Conservation (phyloP, 2,113 vertebrate genomes). For the Silurus glanis region DNA sequence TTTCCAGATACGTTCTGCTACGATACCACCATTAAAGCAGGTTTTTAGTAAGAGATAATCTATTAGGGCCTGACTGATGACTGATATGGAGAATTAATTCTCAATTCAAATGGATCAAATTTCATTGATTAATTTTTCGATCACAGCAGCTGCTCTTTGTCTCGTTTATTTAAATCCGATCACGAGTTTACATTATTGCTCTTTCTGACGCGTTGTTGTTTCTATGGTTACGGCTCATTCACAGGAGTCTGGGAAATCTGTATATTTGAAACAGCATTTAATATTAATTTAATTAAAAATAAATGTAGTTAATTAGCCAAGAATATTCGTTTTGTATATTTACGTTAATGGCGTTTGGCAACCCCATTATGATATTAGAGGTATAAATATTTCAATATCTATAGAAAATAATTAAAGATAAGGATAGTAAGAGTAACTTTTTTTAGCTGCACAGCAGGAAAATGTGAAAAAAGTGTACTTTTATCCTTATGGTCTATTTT, state of each 20-base stretch:
- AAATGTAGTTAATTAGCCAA: too few species aligned
- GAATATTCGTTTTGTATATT: too few species aligned
- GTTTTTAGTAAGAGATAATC: not conserved
- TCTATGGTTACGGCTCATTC: not conserved
- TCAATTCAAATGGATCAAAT: too few species aligned
- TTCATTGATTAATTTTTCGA: too few species aligned
- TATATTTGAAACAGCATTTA: too few species aligned
- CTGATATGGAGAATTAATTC: too few species aligned
- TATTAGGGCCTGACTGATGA: slow-evolving; percentile 11
- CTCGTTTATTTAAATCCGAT: not conserved
- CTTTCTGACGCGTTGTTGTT: not conserved
- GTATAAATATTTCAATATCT: too few species aligned
- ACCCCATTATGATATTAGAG: too few species aligned
- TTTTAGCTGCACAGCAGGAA: not conserved
- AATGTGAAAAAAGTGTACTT: not conserved
- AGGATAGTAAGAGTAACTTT: not conserved
- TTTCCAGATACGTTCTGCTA: not conserved
- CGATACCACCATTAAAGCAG: not conserved
- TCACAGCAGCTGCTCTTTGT: too few species aligned
- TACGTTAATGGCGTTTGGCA: too few species aligned
- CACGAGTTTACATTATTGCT: not conserved
- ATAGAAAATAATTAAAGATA: not conserved
- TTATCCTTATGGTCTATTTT: not conserved
- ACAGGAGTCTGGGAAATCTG: too few species aligned
- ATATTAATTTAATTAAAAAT: too few species aligned